Percentiles rank a stretch among this genome's conserved stretches.
These are phyloP conservation scores for Remorina albescens DNA, from an alignment of 2,797 vertebrate genomes.

Conservation along the genomic window DNA sequence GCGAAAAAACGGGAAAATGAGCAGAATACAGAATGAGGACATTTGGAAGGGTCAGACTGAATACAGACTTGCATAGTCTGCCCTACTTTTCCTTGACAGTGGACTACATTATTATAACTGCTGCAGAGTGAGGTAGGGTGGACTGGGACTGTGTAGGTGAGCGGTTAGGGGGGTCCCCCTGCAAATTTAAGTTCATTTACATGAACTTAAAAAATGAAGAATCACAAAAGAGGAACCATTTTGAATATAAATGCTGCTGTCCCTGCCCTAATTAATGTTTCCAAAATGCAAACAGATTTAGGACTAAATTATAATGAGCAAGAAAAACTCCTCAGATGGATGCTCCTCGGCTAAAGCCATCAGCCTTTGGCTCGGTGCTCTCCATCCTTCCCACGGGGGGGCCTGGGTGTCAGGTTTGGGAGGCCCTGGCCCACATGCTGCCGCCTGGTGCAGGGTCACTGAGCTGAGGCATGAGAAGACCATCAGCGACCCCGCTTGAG, in stretches of 20 bases:
- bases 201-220: neutral
- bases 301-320: constrained; percentile 9
- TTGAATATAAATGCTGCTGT: neutral
- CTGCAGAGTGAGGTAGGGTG: constrained; percentile 28
- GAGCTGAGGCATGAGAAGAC: constrained; percentile 68
- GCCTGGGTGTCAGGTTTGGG: constrained; percentile 46
- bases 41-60: constrained; percentile 60
- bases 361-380: constrained; percentile 29
- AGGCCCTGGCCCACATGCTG: constrained; percentile 43
- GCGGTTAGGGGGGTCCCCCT: neutral
- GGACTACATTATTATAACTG: constrained; percentile 34
- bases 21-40: constrained; percentile 72
- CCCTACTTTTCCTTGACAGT: constrained; percentile 63
- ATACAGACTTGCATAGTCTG: constrained; percentile 43
- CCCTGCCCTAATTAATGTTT: neutral
- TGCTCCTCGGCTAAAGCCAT: neutral
- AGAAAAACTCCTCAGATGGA: constrained; percentile 23
- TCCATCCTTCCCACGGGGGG: constrained; percentile 29
- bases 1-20: constrained; percentile 38
- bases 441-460: constrained; percentile 55
- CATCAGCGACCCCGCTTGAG: constrained; percentile 82
- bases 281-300: constrained; percentile 19
- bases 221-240: constrained; percentile 2
- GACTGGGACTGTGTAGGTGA: neutral
- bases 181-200: constrained; percentile 24